Evolutionary conservation across 2,797 vertebrate genomes (phyloP).

Genomic region (Sebastes hopkinsi): DNA sequence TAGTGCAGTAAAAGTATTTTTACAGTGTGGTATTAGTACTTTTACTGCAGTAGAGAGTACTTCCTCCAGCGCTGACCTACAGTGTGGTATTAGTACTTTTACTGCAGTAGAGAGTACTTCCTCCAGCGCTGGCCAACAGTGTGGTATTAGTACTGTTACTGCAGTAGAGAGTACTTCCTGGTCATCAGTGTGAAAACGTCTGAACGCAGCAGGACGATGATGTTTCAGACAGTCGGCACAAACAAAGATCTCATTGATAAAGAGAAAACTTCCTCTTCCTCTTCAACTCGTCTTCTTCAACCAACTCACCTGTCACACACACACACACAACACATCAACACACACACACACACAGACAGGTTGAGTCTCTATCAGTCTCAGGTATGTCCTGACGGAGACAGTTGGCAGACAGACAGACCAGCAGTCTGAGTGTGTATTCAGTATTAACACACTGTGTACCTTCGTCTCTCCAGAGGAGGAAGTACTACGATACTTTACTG

Average conservation of each 20-base stretch:
- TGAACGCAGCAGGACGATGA: conserved; percentile 1
- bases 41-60: too few species aligned
- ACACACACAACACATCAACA: neutral
- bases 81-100: neutral
- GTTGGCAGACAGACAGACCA: conserved; percentile 28
- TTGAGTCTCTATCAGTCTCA: conserved; percentile 23
- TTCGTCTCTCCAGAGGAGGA: neutral
- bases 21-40: neutral
- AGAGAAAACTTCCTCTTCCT: conserved; percentile 38
- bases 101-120: neutral
- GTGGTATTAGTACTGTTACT: neutral
- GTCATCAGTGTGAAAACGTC: neutral
- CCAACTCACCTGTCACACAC: conserved; percentile 44
- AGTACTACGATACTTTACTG: neutral
- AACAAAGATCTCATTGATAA: conserved; percentile 59
- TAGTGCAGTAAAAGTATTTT: too few species aligned
- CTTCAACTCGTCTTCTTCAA: conserved; percentile 29
- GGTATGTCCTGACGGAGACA: conserved; percentile 21
- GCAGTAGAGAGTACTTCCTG: neutral
- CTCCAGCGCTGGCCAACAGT: neutral
- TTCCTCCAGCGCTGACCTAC: neutral
- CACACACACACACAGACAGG: neutral
- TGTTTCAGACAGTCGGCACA: conserved; percentile 20
- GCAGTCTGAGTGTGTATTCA: neutral
- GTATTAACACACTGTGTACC: neutral